These are phyloP conservation scores for Holocentrus rufus DNA, from an alignment of 2,797 vertebrate genomes.

Conservation along the genomic window DNA sequence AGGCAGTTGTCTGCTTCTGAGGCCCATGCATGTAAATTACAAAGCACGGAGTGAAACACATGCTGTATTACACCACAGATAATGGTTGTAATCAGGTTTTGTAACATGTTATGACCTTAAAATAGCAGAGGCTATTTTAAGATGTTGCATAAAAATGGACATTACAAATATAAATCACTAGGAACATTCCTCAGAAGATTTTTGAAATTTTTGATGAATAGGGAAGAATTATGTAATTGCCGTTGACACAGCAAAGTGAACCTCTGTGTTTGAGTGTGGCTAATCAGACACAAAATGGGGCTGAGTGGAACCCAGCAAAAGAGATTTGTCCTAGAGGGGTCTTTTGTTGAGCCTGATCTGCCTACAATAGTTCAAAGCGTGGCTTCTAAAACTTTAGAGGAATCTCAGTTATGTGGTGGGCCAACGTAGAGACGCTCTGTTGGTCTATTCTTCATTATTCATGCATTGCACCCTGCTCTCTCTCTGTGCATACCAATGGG, in stretches of 20 bases:
- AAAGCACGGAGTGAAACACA: slow-evolving; percentile 32
- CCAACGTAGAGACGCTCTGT: slow-evolving; percentile 46
- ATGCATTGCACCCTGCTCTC: slow-evolving; percentile 49
- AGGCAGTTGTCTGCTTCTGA: slow-evolving; percentile 71
- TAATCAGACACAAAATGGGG: slow-evolving; percentile 36
- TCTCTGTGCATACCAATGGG: slow-evolving; percentile 68
- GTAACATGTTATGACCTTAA: slow-evolving; percentile 18
- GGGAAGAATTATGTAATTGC: not conserved
- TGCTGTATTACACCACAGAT: slow-evolving; percentile 23
- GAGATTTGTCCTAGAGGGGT: slow-evolving; percentile 44
- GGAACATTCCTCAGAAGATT: not conserved
- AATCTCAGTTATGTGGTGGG: slow-evolving; percentile 65
- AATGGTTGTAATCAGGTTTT: too few species aligned
- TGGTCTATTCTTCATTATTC: slow-evolving; percentile 62
- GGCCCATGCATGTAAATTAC: slow-evolving; percentile 54
- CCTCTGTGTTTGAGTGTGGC: slow-evolving; percentile 6
- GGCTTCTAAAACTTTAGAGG: slow-evolving; percentile 62
- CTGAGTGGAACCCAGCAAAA: slow-evolving; percentile 54
- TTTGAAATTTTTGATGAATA: not conserved
- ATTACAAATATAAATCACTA: not conserved
- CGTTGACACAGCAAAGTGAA: slow-evolving; percentile 57
- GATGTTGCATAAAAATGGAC: not conserved
- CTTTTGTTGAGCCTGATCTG: slow-evolving; percentile 66
- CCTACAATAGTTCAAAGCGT: slow-evolving; percentile 52
- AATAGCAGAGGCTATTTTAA: slow-evolving; percentile 19